These are phyloP conservation scores for Euglossa dilemma DNA, from an alignment of 1,140 invertebrate genomes.

Conservation along the genomic window DNA sequence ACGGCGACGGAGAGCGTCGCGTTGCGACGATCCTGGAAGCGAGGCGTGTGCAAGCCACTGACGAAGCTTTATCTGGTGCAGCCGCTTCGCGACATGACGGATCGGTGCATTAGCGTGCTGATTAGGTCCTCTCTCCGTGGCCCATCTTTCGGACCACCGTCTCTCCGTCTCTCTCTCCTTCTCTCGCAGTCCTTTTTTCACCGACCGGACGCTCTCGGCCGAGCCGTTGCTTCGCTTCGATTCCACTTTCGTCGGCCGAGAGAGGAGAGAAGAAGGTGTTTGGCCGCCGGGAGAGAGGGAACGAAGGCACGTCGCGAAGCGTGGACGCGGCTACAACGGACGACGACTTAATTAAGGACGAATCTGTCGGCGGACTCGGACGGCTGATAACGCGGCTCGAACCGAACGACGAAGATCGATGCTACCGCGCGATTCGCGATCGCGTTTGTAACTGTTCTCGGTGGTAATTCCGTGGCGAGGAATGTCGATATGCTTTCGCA, in stretches of 20 bases:
- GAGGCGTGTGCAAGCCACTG: constrained; percentile 33
- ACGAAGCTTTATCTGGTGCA: constrained; percentile 60
- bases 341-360: constrained; percentile 52
- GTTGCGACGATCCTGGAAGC: constrained; percentile 27
- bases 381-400: constrained; percentile 21
- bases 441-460: constrained; percentile 1
- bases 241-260: constrained; percentile 42
- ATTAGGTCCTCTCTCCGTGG: constrained; percentile 68
- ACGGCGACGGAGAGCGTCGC: neutral
- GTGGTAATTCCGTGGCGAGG: neutral
- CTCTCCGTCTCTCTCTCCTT: neutral
- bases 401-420: constrained; percentile 37
- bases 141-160: constrained; percentile 11
- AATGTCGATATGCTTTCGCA: constrained; percentile 45
- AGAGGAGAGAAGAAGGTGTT: constrained; percentile 27
- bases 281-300: constrained; percentile 15
- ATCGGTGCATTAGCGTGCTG: constrained; percentile 77
- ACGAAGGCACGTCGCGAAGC: neutral
- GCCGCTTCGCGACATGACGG: constrained; percentile 71
- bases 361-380: constrained; percentile 27
- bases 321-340: constrained; percentile 25
- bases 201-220: neutral
- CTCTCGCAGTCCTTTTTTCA: neutral
- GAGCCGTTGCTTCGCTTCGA: constrained; percentile 5
- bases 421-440: constrained; percentile 8